Percentiles rank a stretch among this genome's conserved stretches.
These are phyloP conservation scores for Aquatica leii DNA, from an alignment of 2,888 invertebrate species.

Conservation along the genomic window DNA sequence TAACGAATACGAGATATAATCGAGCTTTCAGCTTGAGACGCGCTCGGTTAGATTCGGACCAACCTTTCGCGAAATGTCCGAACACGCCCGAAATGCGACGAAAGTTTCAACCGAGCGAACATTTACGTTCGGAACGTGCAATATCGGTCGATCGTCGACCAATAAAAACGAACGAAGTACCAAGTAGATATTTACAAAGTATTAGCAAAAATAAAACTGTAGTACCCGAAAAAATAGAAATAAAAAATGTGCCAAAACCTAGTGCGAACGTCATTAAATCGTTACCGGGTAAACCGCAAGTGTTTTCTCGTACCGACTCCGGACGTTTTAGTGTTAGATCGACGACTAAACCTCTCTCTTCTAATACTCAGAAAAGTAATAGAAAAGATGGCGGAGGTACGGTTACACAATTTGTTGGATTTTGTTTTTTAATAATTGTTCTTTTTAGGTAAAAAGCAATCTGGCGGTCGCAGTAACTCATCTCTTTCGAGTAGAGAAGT, in stretches of 20 bases:
- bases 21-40: slow-evolving; percentile 75
- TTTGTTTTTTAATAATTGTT: not conserved
- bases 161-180: slow-evolving; percentile 55
- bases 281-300: slow-evolving; percentile 50
- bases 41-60: slow-evolving; percentile 66
- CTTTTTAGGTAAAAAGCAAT: slow-evolving; percentile 64
- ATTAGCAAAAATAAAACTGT: slow-evolving; percentile 50
- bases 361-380: slow-evolving; percentile 48
- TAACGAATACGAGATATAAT: slow-evolving; percentile 72
- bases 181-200: slow-evolving; percentile 57
- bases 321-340: slow-evolving; percentile 72
- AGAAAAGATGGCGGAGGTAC: slow-evolving; percentile 47
- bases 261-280: slow-evolving; percentile 57
- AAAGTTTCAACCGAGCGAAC: slow-evolving; percentile 60
- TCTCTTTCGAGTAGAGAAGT: slow-evolving; percentile 80
- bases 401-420: too few relatives aligned
- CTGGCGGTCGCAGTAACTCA: slow-evolving; percentile 71
- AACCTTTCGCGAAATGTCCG: slow-evolving; percentile 64
- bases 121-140: slow-evolving; percentile 53
- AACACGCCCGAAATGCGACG: slow-evolving; percentile 70
- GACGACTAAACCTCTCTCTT: slow-evolving; percentile 60
- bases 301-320: slow-evolving; percentile 68
- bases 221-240: slow-evolving; percentile 38
- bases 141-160: slow-evolving; percentile 59
- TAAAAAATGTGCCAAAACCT: slow-evolving; percentile 59